Conservation (phyloP, 2,797 vertebrate genomes). For the Microctenopoma lineatum region DNA sequence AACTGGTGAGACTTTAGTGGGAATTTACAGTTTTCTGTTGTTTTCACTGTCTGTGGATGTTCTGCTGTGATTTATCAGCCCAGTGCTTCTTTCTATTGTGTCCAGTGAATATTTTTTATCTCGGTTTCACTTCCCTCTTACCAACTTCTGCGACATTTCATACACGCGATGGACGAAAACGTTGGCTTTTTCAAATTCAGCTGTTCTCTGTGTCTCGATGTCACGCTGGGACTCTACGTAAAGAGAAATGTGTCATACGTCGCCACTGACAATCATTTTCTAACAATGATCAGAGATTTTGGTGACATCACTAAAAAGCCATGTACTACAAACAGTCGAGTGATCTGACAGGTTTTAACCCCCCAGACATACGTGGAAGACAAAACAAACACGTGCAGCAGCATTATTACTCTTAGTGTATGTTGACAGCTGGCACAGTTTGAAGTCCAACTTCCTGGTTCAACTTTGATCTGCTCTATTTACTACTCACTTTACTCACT, state of each 20-base stretch:
- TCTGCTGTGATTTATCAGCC: neutral
- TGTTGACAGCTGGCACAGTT: constrained; percentile 20
- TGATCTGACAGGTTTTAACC: constrained; percentile 4
- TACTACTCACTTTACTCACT: neutral
- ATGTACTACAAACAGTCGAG: neutral
- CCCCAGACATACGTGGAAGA: neutral
- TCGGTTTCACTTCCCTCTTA: neutral
- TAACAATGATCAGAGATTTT: neutral
- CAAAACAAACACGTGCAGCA: neutral
- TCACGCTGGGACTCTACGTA: neutral
- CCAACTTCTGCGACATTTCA: neutral
- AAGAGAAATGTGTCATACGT: neutral
- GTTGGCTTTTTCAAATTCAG: neutral
- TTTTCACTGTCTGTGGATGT: neutral
- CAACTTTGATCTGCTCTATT: neutral
- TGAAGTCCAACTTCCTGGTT: constrained; percentile 19
- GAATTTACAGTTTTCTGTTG: neutral
- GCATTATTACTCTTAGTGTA: neutral
- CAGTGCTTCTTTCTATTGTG: neutral
- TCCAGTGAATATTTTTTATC: neutral
- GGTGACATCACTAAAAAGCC: neutral
- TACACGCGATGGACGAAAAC: neutral
- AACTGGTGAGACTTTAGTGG: neutral
- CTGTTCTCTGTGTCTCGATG: neutral
- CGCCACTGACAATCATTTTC: neutral